Evolutionary conservation across 2,888 invertebrate genomes (phyloP).

Genomic region (Hyposoter didymator): DNA sequence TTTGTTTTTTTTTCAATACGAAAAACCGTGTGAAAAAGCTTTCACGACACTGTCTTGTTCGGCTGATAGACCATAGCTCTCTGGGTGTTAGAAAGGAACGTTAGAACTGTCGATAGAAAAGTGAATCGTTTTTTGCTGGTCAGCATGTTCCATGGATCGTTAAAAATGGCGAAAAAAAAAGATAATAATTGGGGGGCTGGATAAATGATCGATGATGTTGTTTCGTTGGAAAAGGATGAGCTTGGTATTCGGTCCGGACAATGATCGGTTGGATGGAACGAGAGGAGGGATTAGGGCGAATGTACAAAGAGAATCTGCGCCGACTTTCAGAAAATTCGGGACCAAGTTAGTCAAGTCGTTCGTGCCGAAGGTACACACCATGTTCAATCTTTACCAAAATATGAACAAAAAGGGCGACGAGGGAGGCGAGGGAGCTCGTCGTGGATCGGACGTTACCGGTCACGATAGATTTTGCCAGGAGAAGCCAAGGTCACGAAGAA

Average conservation of each 20-base stretch:
- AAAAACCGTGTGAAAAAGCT: neutral
- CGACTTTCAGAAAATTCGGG: slow-evolving; percentile 67
- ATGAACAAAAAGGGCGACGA: slow-evolving; percentile 87
- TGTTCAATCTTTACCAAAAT: slow-evolving; percentile 92
- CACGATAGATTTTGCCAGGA: slow-evolving; percentile 93
- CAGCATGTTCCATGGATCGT: neutral
- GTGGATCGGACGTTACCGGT: slow-evolving; percentile 88
- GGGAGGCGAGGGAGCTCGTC: slow-evolving; percentile 81
- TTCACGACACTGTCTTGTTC: slow-evolving; percentile 41
- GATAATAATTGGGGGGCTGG: slow-evolving; percentile 15
- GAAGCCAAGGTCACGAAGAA: slow-evolving; percentile 83
- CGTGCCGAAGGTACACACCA: slow-evolving; percentile 78
- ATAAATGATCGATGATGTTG: slow-evolving; percentile 17
- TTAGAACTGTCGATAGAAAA: slow-evolving; percentile 37
- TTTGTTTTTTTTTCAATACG: neutral
- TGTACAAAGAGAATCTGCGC: slow-evolving; percentile 63
- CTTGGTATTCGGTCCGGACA: slow-evolving; percentile 66
- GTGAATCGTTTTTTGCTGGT: slow-evolving; percentile 23
- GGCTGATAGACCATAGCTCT: slow-evolving; percentile 58
- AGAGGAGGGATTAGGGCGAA: slow-evolving; percentile 58
- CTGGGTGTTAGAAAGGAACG: slow-evolving; percentile 28
- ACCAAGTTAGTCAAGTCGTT: slow-evolving; percentile 65
- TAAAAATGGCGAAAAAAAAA: neutral
- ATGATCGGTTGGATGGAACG: slow-evolving; percentile 60
- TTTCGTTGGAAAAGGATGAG: slow-evolving; percentile 64